phyloP scores from a whole-genome alignment of 2,888 invertebrate species.

The Morinoia aosen region DNA sequence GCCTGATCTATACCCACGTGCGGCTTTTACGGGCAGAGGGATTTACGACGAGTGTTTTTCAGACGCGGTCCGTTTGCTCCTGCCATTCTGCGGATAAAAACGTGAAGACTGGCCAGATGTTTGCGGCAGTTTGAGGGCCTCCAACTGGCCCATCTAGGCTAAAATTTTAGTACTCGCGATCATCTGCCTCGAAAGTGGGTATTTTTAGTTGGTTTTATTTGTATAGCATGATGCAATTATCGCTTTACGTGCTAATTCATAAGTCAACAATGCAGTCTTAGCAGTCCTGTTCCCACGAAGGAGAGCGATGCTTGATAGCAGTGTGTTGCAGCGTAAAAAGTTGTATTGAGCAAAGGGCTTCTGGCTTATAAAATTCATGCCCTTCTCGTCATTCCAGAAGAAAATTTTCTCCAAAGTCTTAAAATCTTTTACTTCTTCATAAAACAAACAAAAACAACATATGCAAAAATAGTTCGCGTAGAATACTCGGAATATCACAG shows the following conservation, averaged over 20 bases:
- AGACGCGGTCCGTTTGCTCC: constrained; percentile 31
- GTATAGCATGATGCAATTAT: not conserved
- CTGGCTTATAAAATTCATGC: no score
- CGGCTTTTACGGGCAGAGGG: constrained; percentile 39
- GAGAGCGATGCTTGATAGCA: no score
- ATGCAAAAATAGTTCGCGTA: no score
- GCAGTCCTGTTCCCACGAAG: no score
- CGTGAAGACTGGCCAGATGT: not conserved
- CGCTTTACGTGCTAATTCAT: not conserved
- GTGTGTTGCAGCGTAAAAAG: no score
- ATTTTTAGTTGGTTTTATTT: not conserved
- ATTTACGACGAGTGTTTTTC: constrained; percentile 35
- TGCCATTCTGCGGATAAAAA: constrained; percentile 1
- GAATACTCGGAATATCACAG: no score
- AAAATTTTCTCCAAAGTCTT: no score
- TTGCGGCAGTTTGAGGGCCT: constrained; percentile 7
- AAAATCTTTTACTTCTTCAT: no score
- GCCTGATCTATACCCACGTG: constrained; percentile 37
- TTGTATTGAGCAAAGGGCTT: no score
- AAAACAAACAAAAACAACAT: no score
- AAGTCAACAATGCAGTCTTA: no score
- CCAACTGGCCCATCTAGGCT: not conserved
- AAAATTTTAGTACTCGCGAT: not conserved
- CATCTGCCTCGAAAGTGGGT: not conserved
- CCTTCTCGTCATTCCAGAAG: no score